Base-by-base conservation (phyloP, 2,888 invertebrate genomes). In the Noctua pronuba region DNA sequence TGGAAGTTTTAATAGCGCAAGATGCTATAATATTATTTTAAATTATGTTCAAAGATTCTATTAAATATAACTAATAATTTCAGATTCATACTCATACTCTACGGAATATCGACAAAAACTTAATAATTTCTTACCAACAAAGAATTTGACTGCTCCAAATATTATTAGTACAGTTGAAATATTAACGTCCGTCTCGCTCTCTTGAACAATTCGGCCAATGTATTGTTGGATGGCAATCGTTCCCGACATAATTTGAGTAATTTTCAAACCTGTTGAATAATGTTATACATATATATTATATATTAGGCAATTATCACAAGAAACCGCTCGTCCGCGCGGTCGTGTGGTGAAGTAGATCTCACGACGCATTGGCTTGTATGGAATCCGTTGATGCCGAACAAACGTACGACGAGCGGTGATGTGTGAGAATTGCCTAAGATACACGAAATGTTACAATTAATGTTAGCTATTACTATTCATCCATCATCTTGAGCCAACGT, bases 161-260 rank as follows among this genome's bases (percentile, higher is more conserved):
- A 94, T 91, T 18, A 95, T 93, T n/a, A 95, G 88, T 0, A 93
- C 92, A 4, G 93, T 93, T 0, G 92, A 85, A 5, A 94, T 71
- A 21, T 88, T 65, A 74, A 95, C 87, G 6, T 88, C 78, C 0
- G 91, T 89, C 3, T 91, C 90, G 77, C 93, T 94, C 73, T 95
- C 95, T 83, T 93, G 88, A 83, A 95, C 91, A n/a, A 96, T 95
- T 2, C 91, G 86, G 0, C 94, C 95, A 73, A 96, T 84, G 79
- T 95, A 96, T 72, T 95, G 94, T 58, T 93, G 92, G 21, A 95
- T 92, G 0, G 94, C 91, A 52, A 93, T 81, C 0, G 91, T 87
- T 0, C 96, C 96, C 0, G 95, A 90, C 90, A 95, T 89, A 41
- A 94, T 90, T 82, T 95, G 94, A 2, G 93, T 91, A n/a, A 93